Base-by-base conservation (phyloP, 2,797 vertebrate species). In the Amblyraja radiata region DNA sequence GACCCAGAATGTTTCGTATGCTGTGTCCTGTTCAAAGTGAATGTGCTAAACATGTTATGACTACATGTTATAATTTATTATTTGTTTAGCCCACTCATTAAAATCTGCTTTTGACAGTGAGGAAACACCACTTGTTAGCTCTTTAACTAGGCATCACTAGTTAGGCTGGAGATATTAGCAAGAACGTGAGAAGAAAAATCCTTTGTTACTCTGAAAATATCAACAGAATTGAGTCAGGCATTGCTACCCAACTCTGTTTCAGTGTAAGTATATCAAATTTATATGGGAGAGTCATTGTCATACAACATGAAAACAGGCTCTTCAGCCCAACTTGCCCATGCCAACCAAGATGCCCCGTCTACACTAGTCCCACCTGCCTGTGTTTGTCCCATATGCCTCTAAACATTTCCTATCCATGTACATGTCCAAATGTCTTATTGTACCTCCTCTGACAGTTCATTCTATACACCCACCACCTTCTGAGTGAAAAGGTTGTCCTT, bases 1-100 rank as follows among this genome's bases (percentile, higher is more conserved):
- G 90, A 74, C 46, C 39, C 39, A 54, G 21, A 76, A 92, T 74
- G 46, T 54, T 92, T 92, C 71, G 54, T 16, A 76, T 54, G 71
- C 71, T 92, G 90, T 54, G 54, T 28, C 18, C 39, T 76, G 90
- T 74, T 92, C 71, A 92, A 92, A 92, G 46, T 76, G 68, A 76
- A 92, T 74, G 71, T 76, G 90, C 39, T 73, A 92, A 92, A 73
- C 90, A 92, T 92, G 71, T 92, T 92, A 46, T 92, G 90, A 92
- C 65, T 73, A 76, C 90, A 76, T 92, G 28, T 92, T 76, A 92
- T 92, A 92, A 76, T 92, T 92, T 46, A 92, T 92, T 92, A 74
- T 71, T 92, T 54, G 90, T 71, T 92, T 54, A 28, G 90, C 25
- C 25, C 23, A 92, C 71, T 92, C 90, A 76, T 92, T 92, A 92